Base-by-base conservation (phyloP, 1,140 invertebrate genomes). In the Wiebesia pumilae region DNA sequence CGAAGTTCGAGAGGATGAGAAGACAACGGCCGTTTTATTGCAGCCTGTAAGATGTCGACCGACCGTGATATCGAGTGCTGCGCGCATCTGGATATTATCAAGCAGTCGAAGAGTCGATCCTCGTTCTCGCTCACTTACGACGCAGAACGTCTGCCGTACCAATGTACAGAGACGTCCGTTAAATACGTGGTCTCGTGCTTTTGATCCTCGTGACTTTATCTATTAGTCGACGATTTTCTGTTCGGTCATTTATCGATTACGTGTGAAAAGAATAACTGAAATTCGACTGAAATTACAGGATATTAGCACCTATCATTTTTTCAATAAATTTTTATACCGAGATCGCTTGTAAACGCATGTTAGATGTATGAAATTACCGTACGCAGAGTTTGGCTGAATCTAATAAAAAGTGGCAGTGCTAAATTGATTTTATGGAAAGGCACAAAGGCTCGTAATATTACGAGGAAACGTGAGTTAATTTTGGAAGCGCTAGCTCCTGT, bases 31-130 rank as follows among this genome's bases (percentile, higher is more conserved):
- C 88, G 90, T 91, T 92, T 92, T 90, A 92, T 92, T 91, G 78
- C 89, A 82, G 91, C 87, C 89, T 90, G 88, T 91, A 89, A 91
- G 90, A 91, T 90, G 90, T 88, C 91, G 88, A 89, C 88, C 89
- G 88, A 88, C 84, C 88, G 87, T 89, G 90, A 90, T 90, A 90
- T 91, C 89, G 90, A 89, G 89, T 88, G 89, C 88, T 88, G 91
- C 90, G 90, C 81, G 87, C 83, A 80, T 89, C 88, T 87, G 88
- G 82, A 71, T 87, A 16, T 71, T 71, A 71, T 67, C 65, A 62
- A 27, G 4, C 58, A 4, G 3, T 62, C 10, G 3, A 54, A 62
- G 24, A 21, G 24, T 62, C 35, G 30, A n/a, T 33, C 27, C 65
- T 27, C 65, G 1, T 30, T 21, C 67, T 69, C 67, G 4, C 67